Percentiles rank a stretch among this genome's conserved stretches.
These are phyloP conservation scores for Loxodonta africana DNA, from an alignment of 2,113 vertebrate species.

Conservation along the genomic window DNA sequence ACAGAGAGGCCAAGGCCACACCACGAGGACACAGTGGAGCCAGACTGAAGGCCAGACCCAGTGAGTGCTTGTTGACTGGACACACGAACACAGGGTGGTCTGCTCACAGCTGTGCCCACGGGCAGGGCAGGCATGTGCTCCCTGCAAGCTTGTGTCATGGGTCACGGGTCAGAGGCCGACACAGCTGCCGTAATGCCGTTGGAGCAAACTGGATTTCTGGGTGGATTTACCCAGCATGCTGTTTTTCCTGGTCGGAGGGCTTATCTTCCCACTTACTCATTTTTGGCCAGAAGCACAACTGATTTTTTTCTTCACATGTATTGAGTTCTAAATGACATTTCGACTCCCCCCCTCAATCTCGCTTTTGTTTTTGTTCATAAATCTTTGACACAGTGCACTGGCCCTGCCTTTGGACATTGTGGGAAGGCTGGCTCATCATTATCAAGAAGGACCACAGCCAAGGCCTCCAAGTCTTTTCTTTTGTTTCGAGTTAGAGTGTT, in stretches of 20 bases:
- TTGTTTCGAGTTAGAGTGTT: neutral
- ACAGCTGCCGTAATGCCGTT: too few species aligned
- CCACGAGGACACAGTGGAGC: neutral
- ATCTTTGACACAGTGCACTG: neutral
- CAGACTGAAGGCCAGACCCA: neutral
- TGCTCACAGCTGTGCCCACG: neutral
- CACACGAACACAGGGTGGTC: neutral
- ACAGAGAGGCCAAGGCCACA: neutral
- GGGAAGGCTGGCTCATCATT: neutral
- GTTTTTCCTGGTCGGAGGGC: neutral
- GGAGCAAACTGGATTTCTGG: too few species aligned
- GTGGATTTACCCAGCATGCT: neutral
- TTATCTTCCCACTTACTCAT: neutral
- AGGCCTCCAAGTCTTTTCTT: neutral
- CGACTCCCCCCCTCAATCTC: slow-evolving; percentile 59
- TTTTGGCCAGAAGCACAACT: slow-evolving; percentile 43
- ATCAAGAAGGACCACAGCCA: too few species aligned
- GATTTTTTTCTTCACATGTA: neutral
- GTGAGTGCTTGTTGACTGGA: too few species aligned
- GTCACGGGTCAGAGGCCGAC: neutral
- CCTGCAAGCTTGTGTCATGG: too few species aligned
- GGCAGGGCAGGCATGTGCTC: neutral
- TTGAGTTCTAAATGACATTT: slow-evolving; percentile 69
- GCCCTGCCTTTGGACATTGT: neutral
- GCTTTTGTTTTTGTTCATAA: slow-evolving; percentile 64